These are phyloP conservation scores for Enteromius afrohamiltoni DNA, from an alignment of 2,797 vertebrate species.

Conservation along the genomic window DNA sequence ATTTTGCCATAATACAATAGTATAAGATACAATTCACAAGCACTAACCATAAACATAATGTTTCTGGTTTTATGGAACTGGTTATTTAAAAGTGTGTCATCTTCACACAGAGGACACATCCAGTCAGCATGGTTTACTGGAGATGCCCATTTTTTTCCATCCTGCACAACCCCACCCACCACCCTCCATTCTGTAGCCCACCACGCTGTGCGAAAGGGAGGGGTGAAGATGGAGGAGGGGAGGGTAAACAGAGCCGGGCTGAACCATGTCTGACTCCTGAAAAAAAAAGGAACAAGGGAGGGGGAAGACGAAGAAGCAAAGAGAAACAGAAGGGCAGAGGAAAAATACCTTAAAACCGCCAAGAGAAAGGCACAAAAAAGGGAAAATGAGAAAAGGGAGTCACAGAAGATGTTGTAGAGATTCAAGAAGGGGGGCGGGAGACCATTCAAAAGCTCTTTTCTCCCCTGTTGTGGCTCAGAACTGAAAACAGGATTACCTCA, in stretches of 20 bases:
- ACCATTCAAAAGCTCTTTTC: slow-evolving; percentile 61
- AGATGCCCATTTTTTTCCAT: slow-evolving; percentile 34
- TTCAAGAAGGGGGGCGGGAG: slow-evolving; percentile 59
- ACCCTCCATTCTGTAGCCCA: slow-evolving; percentile 35
- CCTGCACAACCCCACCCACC: neutral
- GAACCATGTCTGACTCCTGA: slow-evolving; percentile 75
- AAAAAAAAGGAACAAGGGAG: slow-evolving; percentile 67
- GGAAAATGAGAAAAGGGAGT: slow-evolving; percentile 72
- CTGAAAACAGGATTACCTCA: slow-evolving; percentile 60
- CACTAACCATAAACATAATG: neutral
- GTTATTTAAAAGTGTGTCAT: slow-evolving; percentile 14
- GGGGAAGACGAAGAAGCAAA: slow-evolving; percentile 60
- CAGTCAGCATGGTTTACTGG: slow-evolving; percentile 13
- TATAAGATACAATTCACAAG: slow-evolving; percentile 1
- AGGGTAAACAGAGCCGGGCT: slow-evolving; percentile 73
- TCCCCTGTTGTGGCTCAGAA: slow-evolving; percentile 65
- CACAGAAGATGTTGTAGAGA: slow-evolving; percentile 67
- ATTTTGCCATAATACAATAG: neutral
- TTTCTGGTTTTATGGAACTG: neutral
- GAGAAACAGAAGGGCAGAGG: slow-evolving; percentile 58
- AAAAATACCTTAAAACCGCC: slow-evolving; percentile 34
- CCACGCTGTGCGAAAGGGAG: slow-evolving; percentile 58
- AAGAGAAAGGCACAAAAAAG: slow-evolving; percentile 49
- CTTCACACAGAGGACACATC: neutral
- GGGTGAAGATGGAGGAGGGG: slow-evolving; percentile 66